Evolutionary conservation across 2,797 vertebrate species (phyloP), one percentile per base, ranked within the genome.

Genomic region (Etheostoma nigrum): DNA sequence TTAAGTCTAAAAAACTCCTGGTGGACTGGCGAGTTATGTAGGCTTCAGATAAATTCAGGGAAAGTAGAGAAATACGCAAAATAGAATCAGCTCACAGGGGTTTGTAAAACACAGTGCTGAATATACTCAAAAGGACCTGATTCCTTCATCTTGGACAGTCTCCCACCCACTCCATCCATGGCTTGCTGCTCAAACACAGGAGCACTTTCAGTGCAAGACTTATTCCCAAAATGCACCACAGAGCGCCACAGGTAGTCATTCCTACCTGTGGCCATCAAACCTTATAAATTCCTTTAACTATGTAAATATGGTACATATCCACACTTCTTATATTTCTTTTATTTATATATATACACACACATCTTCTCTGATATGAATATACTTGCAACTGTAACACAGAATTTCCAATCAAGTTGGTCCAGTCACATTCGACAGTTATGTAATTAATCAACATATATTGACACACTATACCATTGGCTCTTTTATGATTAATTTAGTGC

Each of bases 91-190:
- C 81, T 84, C 81, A 58, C 33, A 67, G 83, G 62, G 67, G 51
- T 51, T 80, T 80, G 70, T 78, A 72, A 63, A 80, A 82, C 74
- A 81, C 59, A 54, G 36, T 53, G 25, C 45, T 73, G 70, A 77
- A 77, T 69, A 53, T 64, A 51, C 44, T 82, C 77, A 60, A 61
- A 74, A 49, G 45, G 16, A 14, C 25, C 7, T 5, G 2, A 33
- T 61, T 51, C 11, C 5, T 30, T 30, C 30, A 30, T 30, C 30
- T 30, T 30, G 30, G 30, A 30, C 30, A 6, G 5, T 30, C 30
- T 30, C 5, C 30, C 30, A 30, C 30, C 30, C 30, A 30, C 30
- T 30, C 30, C 30, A 30, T 6, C 30, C 30, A 30, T 30, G 30
- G 30, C 30, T 6, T 6, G 30, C 30, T 30, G 30, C 5, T 30